Evolutionary conservation across 2,797 vertebrate genomes (phyloP).

Genomic region (Sarcophilus harrisii): DNA sequence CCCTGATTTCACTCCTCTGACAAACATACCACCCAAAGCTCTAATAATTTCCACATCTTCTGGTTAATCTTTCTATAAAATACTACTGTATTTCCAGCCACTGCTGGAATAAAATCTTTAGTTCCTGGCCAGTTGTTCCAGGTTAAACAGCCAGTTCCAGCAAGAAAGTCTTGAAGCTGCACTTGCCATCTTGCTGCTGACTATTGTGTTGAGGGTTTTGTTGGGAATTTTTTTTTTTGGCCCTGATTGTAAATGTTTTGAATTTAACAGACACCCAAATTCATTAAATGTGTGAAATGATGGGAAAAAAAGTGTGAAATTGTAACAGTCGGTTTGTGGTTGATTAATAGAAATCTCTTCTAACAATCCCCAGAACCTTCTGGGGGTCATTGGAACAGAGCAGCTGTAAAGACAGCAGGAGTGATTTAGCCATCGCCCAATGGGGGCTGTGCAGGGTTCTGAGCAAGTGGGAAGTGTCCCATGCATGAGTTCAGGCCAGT

Average conservation of each 20-base stretch:
- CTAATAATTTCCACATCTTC: background rate
- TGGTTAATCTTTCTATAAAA: background rate
- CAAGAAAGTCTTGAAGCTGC: constrained; percentile 6
- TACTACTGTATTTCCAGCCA: background rate
- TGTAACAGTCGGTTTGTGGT: constrained; percentile 86
- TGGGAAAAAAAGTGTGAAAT: constrained; percentile 88
- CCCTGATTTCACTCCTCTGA: background rate
- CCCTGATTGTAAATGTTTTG: constrained; percentile 79
- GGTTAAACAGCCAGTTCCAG: background rate
- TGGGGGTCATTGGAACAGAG: constrained; percentile 87
- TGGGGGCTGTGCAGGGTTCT: constrained; percentile 76
- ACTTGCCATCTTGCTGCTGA: constrained; percentile 65
- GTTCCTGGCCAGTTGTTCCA: background rate
- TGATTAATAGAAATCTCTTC: constrained; percentile 89
- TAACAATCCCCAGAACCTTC: constrained; percentile 86
- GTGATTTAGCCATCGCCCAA: constrained; percentile 83
- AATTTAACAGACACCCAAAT: constrained; percentile 83
- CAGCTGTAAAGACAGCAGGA: constrained; percentile 91
- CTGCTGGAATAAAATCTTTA: background rate
- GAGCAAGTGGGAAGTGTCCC: constrained; percentile 85
- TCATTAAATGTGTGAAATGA: constrained; percentile 89
- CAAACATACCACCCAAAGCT: background rate
- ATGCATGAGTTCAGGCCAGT: constrained; percentile 78
- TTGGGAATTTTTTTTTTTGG: constrained; percentile 45
- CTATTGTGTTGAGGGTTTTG: constrained; percentile 61